Evolutionary conservation across 2,888 invertebrate species (phyloP), one percentile per base, ranked within the genome.

Genomic region (Blomia tropicalis): DNA sequence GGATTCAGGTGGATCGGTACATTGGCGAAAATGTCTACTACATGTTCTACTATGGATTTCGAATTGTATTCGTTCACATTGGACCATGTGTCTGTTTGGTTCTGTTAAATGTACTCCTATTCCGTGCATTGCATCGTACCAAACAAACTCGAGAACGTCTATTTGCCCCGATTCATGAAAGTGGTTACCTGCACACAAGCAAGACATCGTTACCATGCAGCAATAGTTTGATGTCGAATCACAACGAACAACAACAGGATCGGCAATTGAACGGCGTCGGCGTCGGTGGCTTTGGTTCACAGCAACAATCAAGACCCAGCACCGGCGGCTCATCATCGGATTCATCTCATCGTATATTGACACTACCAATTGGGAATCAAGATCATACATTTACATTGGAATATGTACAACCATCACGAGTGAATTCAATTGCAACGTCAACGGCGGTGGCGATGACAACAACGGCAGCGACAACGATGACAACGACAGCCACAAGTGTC

Each of bases 51-150:
- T 87, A 67, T 51, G 66, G 63, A 71, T 91, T 90, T 73, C 80
- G 93, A 17, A 87, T 91, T 14, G 75, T 92, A 5, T 89, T 88
- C 74, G 89, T 93, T n/a, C 89, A 93, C 72, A 77, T 89, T 66
- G 78, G 89, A 63, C 93, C 93, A 0, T 92, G 92, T 77, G 81
- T 86, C 11, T 82, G 86, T 1, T 78, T 95, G 44, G 88, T 92
- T 0, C 83, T 88, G 22, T 79, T 95, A 59, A 93, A 93, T 73
- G 82, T 87, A 0, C 77, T 91, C 7, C 80, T 95, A 2, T 89
- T 92, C 72, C 77, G 81, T 59, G 89, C 91, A 0, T 82, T 95
- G 81, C 79, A 84, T 61, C 80, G 83, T 67, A 92, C 92, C 0
- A 87, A 90, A 71, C 77, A 81, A 62, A 82, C 86, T 66, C 77